phyloP scores from a whole-genome alignment of 23 tunicate genomes.

The Oikopleura dioica region DNA sequence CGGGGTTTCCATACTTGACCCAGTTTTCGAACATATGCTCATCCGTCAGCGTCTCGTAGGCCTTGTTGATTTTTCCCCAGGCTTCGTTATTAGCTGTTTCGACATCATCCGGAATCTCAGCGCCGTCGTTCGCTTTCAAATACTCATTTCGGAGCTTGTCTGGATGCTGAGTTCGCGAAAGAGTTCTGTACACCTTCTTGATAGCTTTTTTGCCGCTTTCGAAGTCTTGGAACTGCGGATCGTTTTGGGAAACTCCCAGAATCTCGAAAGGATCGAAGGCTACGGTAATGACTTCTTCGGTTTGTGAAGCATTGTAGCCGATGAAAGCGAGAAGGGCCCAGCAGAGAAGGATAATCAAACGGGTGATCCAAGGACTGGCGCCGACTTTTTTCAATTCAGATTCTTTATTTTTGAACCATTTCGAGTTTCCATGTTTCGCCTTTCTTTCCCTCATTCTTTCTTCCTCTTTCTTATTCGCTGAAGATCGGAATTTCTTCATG shows the following conservation, averaged over 20 bases:
- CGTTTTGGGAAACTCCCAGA: slow-evolving; percentile 32
- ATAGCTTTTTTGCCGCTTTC: slow-evolving; percentile 25
- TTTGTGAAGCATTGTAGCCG: slow-evolving; percentile 37
- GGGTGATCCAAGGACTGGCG: slow-evolving; percentile 41
- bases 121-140: background rate
- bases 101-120: background rate
- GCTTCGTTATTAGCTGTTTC: slow-evolving; percentile 42
- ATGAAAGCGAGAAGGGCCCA: slow-evolving; percentile 42
- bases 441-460: slow-evolving; percentile 22
- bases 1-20: slow-evolving; percentile 7
- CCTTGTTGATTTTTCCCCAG: slow-evolving; percentile 62
- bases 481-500: background rate
- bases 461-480: slow-evolving; percentile 18
- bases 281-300: slow-evolving; percentile 34
- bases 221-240: background rate
- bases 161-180: slow-evolving; percentile 55
- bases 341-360: slow-evolving; percentile 26
- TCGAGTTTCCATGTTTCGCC: slow-evolving; percentile 48
- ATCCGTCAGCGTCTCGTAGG: slow-evolving; percentile 33
- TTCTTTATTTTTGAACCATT: slow-evolving; percentile 67
- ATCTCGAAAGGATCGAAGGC: slow-evolving; percentile 88
- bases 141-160: slow-evolving; percentile 18
- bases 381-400: slow-evolving; percentile 21
- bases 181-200: slow-evolving; percentile 37
- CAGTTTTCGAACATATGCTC: slow-evolving; percentile 3